phyloP scores from a whole-genome alignment of 2,113 vertebrate genomes.

The Sarotherodon lohbergeri region DNA sequence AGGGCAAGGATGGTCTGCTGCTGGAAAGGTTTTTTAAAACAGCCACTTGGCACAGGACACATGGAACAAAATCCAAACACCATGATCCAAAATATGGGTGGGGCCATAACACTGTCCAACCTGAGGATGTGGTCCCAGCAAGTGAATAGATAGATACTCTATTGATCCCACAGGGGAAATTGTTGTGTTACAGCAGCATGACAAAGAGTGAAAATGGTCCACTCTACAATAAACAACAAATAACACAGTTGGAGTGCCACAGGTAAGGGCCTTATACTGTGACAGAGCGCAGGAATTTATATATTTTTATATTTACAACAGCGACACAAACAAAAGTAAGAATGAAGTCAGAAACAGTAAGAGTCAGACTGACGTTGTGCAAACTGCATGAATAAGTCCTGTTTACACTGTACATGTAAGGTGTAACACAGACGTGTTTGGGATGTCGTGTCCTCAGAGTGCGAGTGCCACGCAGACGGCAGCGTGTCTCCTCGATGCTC shows the following conservation, averaged over 20 bases:
- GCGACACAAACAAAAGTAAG: not conserved
- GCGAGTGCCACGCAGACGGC: constrained; percentile 83
- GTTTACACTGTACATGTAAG: not conserved
- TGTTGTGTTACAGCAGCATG: not conserved
- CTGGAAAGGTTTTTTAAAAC: not conserved
- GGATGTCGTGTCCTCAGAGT: constrained; percentile 72
- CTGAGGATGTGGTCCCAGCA: not conserved
- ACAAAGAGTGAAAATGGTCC: not conserved
- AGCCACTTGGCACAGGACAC: not conserved
- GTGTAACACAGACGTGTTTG: not conserved
- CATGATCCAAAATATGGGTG: not conserved
- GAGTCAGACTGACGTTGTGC: not conserved
- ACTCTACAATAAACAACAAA: not conserved
- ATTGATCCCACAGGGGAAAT: not conserved
- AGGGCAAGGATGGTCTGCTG: not conserved
- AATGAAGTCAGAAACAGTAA: not conserved
- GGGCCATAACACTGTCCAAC: not conserved
- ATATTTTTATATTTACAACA: not conserved
- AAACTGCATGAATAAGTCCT: not conserved
- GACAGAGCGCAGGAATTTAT: not conserved
- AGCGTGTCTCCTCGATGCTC: constrained; percentile 86
- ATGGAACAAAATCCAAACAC: not conserved
- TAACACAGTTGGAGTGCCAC: not conserved
- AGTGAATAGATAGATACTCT: not conserved
- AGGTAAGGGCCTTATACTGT: not conserved